A percentile compares a stretch with the other conserved stretches of the same genome.
Evolutionary conservation across 2,888 invertebrate species (phyloP).

Genomic region (Macrophya alboannulata): DNA sequence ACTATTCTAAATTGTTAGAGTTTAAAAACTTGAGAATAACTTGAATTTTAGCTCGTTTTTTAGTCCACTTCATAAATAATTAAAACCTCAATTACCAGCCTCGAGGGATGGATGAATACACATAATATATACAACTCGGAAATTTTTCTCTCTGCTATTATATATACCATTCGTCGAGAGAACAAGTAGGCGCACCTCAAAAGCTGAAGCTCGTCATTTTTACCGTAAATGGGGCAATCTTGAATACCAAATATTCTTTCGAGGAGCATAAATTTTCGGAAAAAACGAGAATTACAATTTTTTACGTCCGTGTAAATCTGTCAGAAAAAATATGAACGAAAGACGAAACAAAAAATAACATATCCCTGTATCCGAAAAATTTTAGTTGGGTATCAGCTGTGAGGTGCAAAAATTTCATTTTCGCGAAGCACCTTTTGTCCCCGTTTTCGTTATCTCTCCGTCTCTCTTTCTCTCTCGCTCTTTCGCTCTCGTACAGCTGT

Average conservation of each 20-base stretch:
- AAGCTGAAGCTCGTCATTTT: neutral
- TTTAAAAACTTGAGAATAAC: neutral
- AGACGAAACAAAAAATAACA: neutral
- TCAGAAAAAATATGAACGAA: neutral
- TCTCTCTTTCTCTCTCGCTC: neutral
- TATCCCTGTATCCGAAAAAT: neutral
- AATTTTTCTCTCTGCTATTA: neutral
- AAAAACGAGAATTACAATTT: no score
- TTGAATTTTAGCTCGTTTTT: no score
- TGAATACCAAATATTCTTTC: neutral
- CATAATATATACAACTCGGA: neutral
- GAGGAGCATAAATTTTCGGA: neutral
- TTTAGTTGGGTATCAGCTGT: conserved; percentile 24
- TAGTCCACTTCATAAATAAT: neutral
- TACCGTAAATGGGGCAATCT: neutral
- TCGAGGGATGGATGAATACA: conserved; percentile 2
- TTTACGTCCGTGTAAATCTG: neutral
- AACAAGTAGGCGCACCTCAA: neutral
- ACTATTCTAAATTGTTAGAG: neutral
- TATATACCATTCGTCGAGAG: neutral
- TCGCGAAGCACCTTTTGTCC: conserved; percentile 8
- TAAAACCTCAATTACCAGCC: neutral
- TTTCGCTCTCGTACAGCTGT: neutral
- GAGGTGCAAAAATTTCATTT: conserved; percentile 38
- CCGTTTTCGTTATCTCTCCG: no score